phyloP scores from a whole-genome alignment of 2,888 invertebrate genomes.

The Lasius fuliginosus region DNA sequence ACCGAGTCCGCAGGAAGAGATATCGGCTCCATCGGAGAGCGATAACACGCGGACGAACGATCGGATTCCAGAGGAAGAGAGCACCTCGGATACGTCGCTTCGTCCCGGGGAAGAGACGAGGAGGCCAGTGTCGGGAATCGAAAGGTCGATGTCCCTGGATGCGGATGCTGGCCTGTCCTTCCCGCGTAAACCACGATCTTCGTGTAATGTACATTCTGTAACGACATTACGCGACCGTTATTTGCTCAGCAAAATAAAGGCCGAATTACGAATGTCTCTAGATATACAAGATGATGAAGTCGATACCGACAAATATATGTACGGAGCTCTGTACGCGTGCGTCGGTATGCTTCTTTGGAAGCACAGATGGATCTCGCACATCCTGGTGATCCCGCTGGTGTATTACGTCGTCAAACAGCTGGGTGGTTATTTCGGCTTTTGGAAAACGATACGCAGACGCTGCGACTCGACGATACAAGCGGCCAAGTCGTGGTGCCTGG shows the following conservation, averaged over 20 bases:
- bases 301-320: slow-evolving; percentile 88
- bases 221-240: slow-evolving; percentile 76
- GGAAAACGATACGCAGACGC: slow-evolving; percentile 83
- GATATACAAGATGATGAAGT: slow-evolving; percentile 80
- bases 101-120: not conserved
- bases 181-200: slow-evolving; percentile 28
- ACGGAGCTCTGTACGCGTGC: slow-evolving; percentile 93
- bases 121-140: not conserved
- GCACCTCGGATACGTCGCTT: not conserved
- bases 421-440: slow-evolving; percentile 85
- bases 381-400: slow-evolving; percentile 92
- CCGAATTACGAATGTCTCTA: slow-evolving; percentile 80
- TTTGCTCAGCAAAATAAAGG: slow-evolving; percentile 80
- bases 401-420: slow-evolving; percentile 89
- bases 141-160: slow-evolving; percentile 80
- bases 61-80: not conserved
- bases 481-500: slow-evolving; percentile 89
- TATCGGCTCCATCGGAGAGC: not conserved
- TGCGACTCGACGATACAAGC: slow-evolving; percentile 85
- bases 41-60: not conserved
- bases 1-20: slow-evolving; percentile 45
- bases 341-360: slow-evolving; percentile 95
- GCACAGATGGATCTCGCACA: slow-evolving; percentile 93
- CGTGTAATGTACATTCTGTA: slow-evolving; percentile 50
- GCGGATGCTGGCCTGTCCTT: slow-evolving; percentile 60